Percentiles rank a stretch among this genome's conserved stretches.
Evolutionary conservation across 2,113 vertebrate genomes (phyloP).

Genomic region (Chaenogobius annularis): DNA sequence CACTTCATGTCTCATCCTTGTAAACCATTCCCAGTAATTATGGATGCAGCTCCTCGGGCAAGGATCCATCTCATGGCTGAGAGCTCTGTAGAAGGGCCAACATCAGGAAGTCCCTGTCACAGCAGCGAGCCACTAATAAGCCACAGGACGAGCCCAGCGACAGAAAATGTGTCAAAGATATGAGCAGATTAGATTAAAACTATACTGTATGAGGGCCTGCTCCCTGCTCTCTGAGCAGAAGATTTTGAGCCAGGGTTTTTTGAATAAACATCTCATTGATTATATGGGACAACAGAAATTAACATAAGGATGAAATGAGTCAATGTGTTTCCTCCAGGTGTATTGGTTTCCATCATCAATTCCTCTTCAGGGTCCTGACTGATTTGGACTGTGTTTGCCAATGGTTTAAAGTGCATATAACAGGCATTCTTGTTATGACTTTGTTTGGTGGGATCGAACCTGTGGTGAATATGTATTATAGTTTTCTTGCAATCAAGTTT

Average conservation of each 20-base stretch:
- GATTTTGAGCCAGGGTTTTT: too few relatives aligned
- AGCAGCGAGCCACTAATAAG: constrained; percentile 52
- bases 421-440: too few relatives aligned
- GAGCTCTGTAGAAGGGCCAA: constrained; percentile 47
- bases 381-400: neutral
- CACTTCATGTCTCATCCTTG: constrained; percentile 47
- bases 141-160: constrained; percentile 35
- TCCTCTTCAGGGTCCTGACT: neutral
- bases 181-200: constrained; percentile 29
- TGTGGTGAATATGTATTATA: too few relatives aligned
- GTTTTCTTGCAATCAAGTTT: too few relatives aligned
- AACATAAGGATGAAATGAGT: neutral
- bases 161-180: constrained; percentile 36
- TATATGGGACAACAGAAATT: neutral
- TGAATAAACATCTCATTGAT: neutral
- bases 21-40: constrained; percentile 55
- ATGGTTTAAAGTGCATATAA: too few relatives aligned
- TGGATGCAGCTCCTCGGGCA: constrained; percentile 36
- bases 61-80: constrained; percentile 60
- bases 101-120: constrained; percentile 53
- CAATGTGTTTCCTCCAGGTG: neutral
- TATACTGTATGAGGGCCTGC: neutral
- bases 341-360: neutral
- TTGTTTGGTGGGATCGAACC: too few relatives aligned
- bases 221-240: neutral